A percentile compares a stretch with the other conserved stretches of the same genome.
phyloP scores from a whole-genome alignment of 2,888 invertebrate species.

The Ceraclea dissimilis region DNA sequence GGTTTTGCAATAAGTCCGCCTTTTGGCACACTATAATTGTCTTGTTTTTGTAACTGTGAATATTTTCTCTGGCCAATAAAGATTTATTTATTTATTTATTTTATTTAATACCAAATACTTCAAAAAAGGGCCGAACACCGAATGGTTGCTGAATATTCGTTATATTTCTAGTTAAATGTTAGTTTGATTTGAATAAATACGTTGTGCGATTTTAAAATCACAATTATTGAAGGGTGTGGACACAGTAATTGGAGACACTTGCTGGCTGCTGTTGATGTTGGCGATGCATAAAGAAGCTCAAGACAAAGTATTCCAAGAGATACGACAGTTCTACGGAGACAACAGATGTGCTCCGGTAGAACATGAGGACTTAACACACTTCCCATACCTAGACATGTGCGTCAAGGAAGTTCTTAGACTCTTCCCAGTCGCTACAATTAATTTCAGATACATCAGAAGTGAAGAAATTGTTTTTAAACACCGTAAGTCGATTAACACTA shows the following conservation, averaged over 20 bases:
- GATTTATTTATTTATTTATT: too few species aligned
- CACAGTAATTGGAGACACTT: background rate
- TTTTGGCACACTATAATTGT: too few species aligned
- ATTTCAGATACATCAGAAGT: background rate
- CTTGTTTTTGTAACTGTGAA: too few species aligned
- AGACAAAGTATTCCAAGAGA: background rate
- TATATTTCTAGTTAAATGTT: too few species aligned
- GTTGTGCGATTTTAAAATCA: too few species aligned
- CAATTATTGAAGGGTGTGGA: background rate
- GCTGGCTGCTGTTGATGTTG: background rate
- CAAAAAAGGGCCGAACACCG: too few species aligned
- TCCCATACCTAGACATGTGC: background rate
- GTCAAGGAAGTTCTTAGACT: background rate
- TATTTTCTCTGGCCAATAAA: too few species aligned
- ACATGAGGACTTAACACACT: background rate
- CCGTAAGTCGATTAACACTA: background rate
- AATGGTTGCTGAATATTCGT: too few species aligned
- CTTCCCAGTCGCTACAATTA: background rate
- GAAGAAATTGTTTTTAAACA: background rate
- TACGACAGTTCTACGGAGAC: background rate
- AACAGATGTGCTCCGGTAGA: background rate
- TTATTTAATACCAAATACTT: too few species aligned
- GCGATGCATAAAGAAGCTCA: background rate
- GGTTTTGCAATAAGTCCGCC: too few species aligned
- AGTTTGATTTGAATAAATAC: too few species aligned